Conservation (phyloP, 1,140 invertebrate species). For the Augochlora pura region DNA sequence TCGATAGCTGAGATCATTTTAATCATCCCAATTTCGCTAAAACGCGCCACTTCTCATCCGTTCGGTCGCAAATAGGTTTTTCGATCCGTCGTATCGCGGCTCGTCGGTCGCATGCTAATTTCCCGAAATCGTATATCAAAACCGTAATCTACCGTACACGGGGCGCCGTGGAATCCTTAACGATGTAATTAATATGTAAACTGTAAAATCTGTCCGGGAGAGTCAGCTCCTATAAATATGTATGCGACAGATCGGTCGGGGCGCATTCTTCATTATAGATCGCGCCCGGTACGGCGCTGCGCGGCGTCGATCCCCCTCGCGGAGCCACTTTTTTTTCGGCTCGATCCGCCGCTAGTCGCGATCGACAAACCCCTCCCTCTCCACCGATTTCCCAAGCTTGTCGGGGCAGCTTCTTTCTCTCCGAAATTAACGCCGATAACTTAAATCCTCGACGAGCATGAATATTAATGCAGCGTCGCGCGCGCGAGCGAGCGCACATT, state of each 20-base stretch:
- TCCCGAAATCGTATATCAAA: constrained; percentile 33
- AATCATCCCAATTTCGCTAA: background rate
- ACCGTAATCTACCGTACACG: constrained; percentile 36
- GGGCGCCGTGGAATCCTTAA: constrained; percentile 44
- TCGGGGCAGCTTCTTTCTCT: background rate
- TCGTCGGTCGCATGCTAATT: constrained; percentile 22
- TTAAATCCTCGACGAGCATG: background rate
- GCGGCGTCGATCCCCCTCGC: background rate
- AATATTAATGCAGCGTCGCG: constrained; percentile 2
- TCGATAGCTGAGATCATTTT: background rate
- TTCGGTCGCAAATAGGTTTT: constrained; percentile 9
- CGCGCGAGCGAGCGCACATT: background rate
- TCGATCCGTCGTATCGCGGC: background rate
- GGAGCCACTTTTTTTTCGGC: background rate
- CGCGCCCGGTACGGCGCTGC: background rate
- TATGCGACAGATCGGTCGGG: constrained; percentile 38
- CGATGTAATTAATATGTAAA: constrained; percentile 56
- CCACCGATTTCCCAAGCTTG: background rate
- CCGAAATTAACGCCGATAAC: constrained; percentile 2
- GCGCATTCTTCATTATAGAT: constrained; percentile 36
- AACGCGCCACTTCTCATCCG: background rate
- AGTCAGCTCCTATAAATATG: constrained; percentile 47
- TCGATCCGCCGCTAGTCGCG: background rate
- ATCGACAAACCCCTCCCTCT: background rate
- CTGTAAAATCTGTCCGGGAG: constrained; percentile 40